Conservation (phyloP, 2,113 vertebrate genomes). For the Pyrgilauda ruficollis region DNA sequence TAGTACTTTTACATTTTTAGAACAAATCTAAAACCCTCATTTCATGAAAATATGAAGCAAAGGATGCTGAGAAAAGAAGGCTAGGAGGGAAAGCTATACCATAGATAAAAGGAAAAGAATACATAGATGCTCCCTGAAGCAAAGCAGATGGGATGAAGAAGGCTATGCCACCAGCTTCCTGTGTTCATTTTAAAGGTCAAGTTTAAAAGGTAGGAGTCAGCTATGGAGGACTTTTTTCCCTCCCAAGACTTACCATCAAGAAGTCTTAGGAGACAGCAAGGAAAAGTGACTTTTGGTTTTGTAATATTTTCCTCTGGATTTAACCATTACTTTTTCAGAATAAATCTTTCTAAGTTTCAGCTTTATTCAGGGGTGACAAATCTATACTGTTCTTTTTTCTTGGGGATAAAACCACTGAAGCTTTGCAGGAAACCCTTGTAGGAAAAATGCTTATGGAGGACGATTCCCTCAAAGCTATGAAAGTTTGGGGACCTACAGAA, state of each 20-base stretch:
- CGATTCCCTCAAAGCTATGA: neutral
- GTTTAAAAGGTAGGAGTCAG: neutral
- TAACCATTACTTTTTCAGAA: neutral
- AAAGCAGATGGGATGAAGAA: neutral
- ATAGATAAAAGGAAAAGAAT: neutral
- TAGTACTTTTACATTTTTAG: neutral
- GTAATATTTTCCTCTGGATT: neutral
- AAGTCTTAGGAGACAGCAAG: neutral
- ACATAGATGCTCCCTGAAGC: neutral
- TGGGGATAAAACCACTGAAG: fast-evolving
- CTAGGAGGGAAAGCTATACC: neutral
- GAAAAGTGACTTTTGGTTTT: neutral
- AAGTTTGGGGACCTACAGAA: neutral
- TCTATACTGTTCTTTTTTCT: neutral
- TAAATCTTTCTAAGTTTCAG: neutral
- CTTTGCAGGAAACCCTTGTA: neutral
- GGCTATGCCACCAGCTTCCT: neutral
- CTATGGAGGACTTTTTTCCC: neutral
- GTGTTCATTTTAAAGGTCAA: neutral
- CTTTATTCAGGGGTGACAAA: neutral
- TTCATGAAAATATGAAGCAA: neutral
- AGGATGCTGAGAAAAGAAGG: neutral
- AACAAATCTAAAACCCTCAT: neutral
- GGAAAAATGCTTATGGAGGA: neutral
- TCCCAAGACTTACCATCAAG: neutral